A percentile compares a stretch with the other conserved stretches of the same genome.
phyloP scores from a whole-genome alignment of 2,797 vertebrate species.

The Monodelphis domestica region DNA sequence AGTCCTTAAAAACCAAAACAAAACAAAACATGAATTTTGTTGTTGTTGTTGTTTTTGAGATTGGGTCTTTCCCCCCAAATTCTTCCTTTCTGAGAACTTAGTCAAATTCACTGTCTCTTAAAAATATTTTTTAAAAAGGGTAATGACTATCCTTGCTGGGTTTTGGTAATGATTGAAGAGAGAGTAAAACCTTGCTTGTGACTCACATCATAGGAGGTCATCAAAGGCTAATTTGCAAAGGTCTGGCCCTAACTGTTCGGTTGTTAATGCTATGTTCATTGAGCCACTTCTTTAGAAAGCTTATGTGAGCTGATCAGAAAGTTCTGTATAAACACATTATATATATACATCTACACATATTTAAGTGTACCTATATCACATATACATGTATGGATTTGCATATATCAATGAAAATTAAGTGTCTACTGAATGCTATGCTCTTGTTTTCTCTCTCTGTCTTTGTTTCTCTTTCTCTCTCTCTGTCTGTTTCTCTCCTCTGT shows the following conservation, averaged over 20 bases:
- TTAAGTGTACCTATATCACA: background rate
- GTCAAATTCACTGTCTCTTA: background rate
- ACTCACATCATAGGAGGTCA: background rate
- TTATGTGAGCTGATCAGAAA: background rate
- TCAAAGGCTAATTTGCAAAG: background rate
- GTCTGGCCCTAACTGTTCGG: background rate
- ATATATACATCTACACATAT: background rate
- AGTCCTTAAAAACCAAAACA: background rate
- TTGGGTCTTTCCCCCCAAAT: background rate
- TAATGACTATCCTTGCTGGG: background rate
- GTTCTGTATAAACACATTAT: no score
- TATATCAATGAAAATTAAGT: background rate
- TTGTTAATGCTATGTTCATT: background rate
- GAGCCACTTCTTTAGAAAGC: background rate
- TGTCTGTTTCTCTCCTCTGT: no score
- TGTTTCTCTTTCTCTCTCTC: rapidly evolving
- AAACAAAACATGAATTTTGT: background rate
- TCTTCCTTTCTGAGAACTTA: background rate
- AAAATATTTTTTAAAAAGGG: background rate
- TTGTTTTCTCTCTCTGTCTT: rapidly evolving
- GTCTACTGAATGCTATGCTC: no score
- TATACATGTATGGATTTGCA: background rate
- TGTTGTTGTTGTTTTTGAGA: background rate
- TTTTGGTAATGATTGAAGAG: background rate
- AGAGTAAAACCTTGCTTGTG: background rate